phyloP scores from a whole-genome alignment of 2,888 invertebrate genomes.

The Pachycephus smyrnensis region DNA sequence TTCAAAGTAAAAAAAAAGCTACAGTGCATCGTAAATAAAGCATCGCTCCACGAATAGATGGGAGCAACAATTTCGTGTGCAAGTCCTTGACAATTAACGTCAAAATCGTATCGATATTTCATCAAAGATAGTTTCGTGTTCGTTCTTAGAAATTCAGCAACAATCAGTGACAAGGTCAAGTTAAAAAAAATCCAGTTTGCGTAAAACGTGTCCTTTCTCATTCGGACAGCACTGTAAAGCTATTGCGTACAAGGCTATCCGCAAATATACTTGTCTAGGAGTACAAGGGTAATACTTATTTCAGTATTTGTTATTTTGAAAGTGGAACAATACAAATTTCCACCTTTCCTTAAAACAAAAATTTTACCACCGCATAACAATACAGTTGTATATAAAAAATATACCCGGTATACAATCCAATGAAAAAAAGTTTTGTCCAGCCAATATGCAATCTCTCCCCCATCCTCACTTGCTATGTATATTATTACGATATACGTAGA shows the following conservation, averaged over 20 bases:
- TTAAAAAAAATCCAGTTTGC: not conserved
- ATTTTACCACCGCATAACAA: not conserved
- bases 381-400: not conserved
- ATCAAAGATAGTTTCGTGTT: not conserved
- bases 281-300: not conserved
- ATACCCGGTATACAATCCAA: not conserved
- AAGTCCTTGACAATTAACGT: not conserved
- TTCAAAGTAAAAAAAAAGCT: not conserved
- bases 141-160: not conserved
- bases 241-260: not conserved
- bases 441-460: not conserved
- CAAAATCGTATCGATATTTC: not conserved
- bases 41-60: too few relatives aligned
- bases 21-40: conserved; percentile 5
- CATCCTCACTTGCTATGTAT: too few relatives aligned
- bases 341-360: not conserved
- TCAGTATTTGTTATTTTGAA: not conserved
- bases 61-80: too few relatives aligned
- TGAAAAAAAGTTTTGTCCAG: not conserved
- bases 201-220: not conserved
- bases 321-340: not conserved
- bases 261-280: not conserved
- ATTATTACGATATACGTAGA: too few relatives aligned
- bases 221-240: not conserved
- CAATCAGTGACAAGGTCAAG: not conserved